phyloP scores from a whole-genome alignment of 2,888 invertebrate species.

The Glaucopsyche alexis region DNA sequence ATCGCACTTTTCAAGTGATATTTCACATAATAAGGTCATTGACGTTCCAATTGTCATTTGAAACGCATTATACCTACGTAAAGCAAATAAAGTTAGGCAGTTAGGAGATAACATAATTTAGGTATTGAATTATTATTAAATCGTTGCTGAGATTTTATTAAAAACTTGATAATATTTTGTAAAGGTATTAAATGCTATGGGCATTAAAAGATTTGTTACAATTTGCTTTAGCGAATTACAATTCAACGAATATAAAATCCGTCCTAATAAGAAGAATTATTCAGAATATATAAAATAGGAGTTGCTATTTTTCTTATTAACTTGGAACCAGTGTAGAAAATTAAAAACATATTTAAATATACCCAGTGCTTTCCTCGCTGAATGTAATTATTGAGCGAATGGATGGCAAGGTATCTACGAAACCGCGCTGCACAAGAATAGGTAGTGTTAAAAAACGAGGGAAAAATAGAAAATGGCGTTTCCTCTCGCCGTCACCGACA shows the following conservation, averaged over 20 bases:
- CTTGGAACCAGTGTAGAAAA: conserved; percentile 16
- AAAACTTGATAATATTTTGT: neutral
- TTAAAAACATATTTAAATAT: conserved; percentile 21
- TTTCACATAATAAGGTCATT: too few species aligned
- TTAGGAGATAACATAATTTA: neutral
- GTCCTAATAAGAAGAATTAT: neutral
- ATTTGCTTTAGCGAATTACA: neutral
- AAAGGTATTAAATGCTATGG: neutral
- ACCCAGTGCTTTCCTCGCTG: conserved; percentile 9
- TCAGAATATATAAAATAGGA: neutral
- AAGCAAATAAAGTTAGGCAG: neutral
- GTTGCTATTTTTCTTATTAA: neutral
- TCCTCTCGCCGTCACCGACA: conserved; percentile 72
- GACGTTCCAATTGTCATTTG: too few species aligned
- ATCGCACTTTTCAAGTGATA: too few species aligned
- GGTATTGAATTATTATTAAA: too few species aligned
- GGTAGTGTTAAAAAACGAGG: conserved; percentile 51
- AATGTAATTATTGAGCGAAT: conserved; percentile 31
- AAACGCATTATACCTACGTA: neutral
- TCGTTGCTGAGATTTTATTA: too few species aligned
- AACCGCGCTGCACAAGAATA: conserved; percentile 35
- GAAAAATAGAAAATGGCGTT: conserved; percentile 67
- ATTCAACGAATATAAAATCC: neutral
- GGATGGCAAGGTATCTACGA: conserved; percentile 33
- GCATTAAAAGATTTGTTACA: neutral